A percentile compares a stretch with the other conserved stretches of the same genome.
Evolutionary conservation across 1,140 invertebrate genomes (phyloP).

Genomic region (Homarus americanus): DNA sequence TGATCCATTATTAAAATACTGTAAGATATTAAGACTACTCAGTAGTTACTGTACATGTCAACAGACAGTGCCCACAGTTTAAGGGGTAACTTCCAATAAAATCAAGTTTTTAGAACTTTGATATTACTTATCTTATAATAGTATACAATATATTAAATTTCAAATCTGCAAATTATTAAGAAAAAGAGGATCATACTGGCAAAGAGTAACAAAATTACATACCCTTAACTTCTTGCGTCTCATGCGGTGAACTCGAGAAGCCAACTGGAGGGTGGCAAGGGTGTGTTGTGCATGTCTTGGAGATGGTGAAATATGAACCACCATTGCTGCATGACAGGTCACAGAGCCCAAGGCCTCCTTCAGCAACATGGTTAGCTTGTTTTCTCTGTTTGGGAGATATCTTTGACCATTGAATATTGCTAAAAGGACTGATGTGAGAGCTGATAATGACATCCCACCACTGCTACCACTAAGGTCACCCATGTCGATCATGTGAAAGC

Average conservation of each 20-base stretch:
- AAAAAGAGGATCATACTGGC: too few species aligned
- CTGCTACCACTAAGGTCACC: constrained; percentile 85
- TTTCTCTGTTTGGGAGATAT: constrained; percentile 77
- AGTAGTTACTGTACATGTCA: too few species aligned
- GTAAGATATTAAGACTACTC: too few species aligned
- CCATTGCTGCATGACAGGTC: constrained; percentile 97
- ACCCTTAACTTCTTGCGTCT: constrained; percentile 86
- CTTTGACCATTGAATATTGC: constrained; percentile 97
- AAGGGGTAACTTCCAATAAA: too few species aligned
- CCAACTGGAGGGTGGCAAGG: constrained; percentile 93
- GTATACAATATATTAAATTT: too few species aligned
- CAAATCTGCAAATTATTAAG: too few species aligned
- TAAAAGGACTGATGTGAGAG: constrained; percentile 94
- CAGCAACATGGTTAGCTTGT: constrained; percentile 88
- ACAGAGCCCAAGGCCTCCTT: constrained; percentile 94
- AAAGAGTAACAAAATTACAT: background rate
- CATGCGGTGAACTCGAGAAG: constrained; percentile 95
- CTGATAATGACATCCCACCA: constrained; percentile 89
- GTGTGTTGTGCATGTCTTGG: constrained; percentile 93
- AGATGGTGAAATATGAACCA: constrained; percentile 94
- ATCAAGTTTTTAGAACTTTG: too few species aligned
- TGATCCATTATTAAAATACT: too few species aligned
- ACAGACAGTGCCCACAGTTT: too few species aligned
- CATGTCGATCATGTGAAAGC: constrained; percentile 95
- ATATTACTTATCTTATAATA: too few species aligned